Conservation (phyloP, 2,797 vertebrate genomes). For the Chromobotia macracanthus region DNA sequence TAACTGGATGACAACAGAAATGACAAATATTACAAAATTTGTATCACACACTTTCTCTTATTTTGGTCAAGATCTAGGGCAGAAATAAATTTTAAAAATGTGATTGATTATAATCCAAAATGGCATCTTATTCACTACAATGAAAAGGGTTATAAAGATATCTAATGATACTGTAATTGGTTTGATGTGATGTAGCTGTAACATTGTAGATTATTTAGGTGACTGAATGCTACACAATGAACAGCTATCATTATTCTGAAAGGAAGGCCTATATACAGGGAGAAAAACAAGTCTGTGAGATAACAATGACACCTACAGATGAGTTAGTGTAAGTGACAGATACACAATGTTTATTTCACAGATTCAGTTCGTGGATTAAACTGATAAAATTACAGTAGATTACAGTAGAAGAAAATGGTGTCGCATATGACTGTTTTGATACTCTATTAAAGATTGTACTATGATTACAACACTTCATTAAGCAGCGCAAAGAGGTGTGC, state of each 20-base stretch:
- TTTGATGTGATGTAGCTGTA: not conserved
- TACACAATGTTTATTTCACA: not conserved
- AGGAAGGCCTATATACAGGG: not conserved
- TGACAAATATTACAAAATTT: not conserved
- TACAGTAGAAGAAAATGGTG: no score
- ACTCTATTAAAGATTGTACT: no score
- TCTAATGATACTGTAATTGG: no score
- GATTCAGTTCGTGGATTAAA: not conserved
- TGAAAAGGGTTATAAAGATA: not conserved
- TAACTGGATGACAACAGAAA: not conserved
- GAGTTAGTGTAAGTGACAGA: constrained; percentile 1
- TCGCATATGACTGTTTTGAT: no score
- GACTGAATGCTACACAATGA: not conserved
- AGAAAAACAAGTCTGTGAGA: not conserved
- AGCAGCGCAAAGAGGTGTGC: no score
- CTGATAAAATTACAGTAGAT: no score
- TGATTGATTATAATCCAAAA: not conserved
- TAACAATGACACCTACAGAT: constrained; percentile 30
- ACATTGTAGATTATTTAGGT: not conserved
- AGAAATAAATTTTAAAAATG: not conserved
- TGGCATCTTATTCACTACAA: not conserved
- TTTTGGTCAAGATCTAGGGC: not conserved
- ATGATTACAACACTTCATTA: no score
- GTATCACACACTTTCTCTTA: not conserved
- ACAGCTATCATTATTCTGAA: not conserved